Percentiles rank a stretch among this genome's conserved stretches.
Conservation (phyloP, 2,797 vertebrate species). For the Eleutherodactylus coqui region DNA sequence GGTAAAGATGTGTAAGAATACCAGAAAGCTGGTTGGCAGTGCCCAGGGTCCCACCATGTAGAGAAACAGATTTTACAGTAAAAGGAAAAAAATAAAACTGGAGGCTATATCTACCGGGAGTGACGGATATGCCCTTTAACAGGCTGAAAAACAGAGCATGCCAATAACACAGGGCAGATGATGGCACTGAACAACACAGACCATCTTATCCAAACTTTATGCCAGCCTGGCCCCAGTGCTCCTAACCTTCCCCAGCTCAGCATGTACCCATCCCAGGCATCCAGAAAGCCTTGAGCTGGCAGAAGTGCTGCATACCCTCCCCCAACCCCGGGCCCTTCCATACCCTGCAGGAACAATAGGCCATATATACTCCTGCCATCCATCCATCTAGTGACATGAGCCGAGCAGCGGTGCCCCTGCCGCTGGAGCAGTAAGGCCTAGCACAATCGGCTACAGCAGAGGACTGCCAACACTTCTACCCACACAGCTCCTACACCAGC, state of each 20-base stretch:
- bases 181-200: background rate
- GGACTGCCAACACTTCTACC: background rate
- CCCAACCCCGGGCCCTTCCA: slow-evolving; percentile 13
- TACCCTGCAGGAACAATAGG: slow-evolving; percentile 28
- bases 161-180: background rate
- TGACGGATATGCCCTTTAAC: too few species aligned
- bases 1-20: background rate
- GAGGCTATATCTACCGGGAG: too few species aligned
- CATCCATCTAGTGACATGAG: background rate
- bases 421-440: slow-evolving; percentile 11
- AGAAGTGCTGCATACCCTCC: background rate
- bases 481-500: background rate
- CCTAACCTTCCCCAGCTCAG: background rate
- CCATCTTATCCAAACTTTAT: background rate
- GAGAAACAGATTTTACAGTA: too few species aligned
- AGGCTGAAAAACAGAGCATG: too few species aligned
- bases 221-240: background rate
- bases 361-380: background rate
- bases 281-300: background rate
- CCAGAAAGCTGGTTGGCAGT: too few species aligned
- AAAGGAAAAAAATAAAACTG: too few species aligned
- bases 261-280: background rate
- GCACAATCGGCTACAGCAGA: background rate
- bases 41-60: too few species aligned
- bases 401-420: background rate